These are phyloP conservation scores for Ranitomeya imitator DNA, from an alignment of 2,113 vertebrate genomes.

Conservation along the genomic window DNA sequence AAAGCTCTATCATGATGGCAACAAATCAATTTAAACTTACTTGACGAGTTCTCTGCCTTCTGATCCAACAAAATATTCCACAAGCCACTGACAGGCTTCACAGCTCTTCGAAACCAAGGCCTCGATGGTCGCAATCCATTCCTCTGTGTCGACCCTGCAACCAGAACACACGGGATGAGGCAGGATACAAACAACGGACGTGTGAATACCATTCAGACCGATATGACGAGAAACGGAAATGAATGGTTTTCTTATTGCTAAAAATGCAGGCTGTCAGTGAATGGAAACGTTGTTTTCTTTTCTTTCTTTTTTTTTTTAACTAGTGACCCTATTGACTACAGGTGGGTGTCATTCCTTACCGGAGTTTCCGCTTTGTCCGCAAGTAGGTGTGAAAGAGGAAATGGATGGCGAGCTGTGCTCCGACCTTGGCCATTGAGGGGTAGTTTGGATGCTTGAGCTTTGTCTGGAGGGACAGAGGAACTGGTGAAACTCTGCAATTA, in stretches of 20 bases:
- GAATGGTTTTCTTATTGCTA: background rate
- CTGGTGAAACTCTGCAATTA: no score
- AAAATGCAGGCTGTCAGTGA: background rate
- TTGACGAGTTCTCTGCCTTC: slow-evolving; percentile 94
- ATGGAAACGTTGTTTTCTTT: no score
- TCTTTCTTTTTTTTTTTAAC: background rate
- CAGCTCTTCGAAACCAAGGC: slow-evolving; percentile 92
- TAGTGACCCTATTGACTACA: no score
- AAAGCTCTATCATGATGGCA: no score
- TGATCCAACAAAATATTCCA: slow-evolving; percentile 88
- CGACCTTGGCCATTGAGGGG: slow-evolving; percentile 94
- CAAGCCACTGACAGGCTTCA: slow-evolving; percentile 95
- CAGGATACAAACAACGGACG: background rate
- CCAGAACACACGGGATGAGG: slow-evolving; percentile 31
- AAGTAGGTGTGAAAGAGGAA: slow-evolving; percentile 98
- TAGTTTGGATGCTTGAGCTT: slow-evolving; percentile 94
- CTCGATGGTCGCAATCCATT: slow-evolving; percentile 97
- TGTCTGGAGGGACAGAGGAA: slow-evolving; percentile 74
- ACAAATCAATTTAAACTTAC: slow-evolving; percentile 71
- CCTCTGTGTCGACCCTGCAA: slow-evolving; percentile 92
- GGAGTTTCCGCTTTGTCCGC: slow-evolving; percentile 97
- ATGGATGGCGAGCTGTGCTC: slow-evolving; percentile 91
- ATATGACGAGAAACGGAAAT: no score
- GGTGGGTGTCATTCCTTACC: slow-evolving; percentile 69
- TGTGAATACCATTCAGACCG: no score